Conservation (phyloP, 2,113 vertebrate genomes). For the Phycodurus eques region DNA sequence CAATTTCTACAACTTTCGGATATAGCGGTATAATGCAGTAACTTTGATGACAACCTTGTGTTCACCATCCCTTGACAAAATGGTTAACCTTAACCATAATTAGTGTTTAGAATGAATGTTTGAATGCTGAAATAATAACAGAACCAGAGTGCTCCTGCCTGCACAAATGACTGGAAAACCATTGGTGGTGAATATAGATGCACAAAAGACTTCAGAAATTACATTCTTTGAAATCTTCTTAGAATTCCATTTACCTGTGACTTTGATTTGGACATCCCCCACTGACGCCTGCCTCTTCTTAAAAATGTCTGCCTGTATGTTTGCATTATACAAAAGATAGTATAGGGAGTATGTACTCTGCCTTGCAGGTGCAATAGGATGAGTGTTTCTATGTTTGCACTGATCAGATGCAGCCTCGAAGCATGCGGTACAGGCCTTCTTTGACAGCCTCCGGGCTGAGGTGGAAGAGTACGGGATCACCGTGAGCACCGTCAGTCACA, state of each 20-base stretch:
- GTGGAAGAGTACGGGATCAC: constrained; percentile 89
- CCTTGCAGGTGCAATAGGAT: constrained; percentile 3
- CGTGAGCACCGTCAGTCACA: constrained; percentile 90
- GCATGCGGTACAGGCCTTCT: constrained; percentile 92
- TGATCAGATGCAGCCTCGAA: constrained; percentile 89
- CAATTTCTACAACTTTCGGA: not conserved
- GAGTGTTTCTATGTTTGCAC: constrained; percentile 3
- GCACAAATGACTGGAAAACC: too few relatives aligned
- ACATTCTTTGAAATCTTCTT: too few relatives aligned
- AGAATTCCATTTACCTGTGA: too few relatives aligned
- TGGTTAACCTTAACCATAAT: too few relatives aligned
- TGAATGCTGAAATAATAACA: too few relatives aligned
- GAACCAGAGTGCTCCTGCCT: too few relatives aligned
- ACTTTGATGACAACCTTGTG: too few relatives aligned
- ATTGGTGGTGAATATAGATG: too few relatives aligned
- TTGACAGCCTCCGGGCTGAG: constrained; percentile 91
- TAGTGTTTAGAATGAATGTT: too few relatives aligned
- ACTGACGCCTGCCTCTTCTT: not conserved
- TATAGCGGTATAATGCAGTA: not conserved
- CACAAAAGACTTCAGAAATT: too few relatives aligned
- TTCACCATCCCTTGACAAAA: too few relatives aligned
- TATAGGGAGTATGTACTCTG: not conserved
- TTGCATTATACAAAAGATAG: not conserved
- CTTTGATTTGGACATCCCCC: not conserved
- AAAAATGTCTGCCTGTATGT: too few relatives aligned